phyloP scores from a whole-genome alignment of 2,113 vertebrate genomes.

The Siphamia tubifer region DNA sequence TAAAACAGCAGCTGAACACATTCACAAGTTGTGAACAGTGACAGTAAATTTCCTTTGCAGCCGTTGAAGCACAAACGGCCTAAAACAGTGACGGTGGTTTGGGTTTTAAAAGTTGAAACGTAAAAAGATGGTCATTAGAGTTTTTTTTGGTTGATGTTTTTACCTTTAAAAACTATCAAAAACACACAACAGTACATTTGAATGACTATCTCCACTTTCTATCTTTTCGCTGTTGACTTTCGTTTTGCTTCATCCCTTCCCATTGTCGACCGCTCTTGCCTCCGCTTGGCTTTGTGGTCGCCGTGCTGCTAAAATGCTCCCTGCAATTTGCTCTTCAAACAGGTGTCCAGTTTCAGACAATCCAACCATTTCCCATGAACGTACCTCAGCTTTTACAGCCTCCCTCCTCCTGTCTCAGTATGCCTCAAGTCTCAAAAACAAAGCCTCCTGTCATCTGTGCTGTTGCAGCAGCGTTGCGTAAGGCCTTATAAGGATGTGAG shows the following conservation, averaged over 20 bases:
- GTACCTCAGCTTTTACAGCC: not conserved
- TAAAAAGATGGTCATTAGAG: slow-evolving; percentile 39
- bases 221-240: too few relatives aligned
- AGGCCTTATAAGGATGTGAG: slow-evolving; percentile 56
- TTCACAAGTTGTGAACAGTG: slow-evolving; percentile 27
- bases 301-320: not conserved
- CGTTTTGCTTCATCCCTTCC: not conserved
- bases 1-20: slow-evolving; percentile 20
- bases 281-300: not conserved
- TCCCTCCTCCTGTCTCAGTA: not conserved
- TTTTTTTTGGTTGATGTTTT: slow-evolving; percentile 4
- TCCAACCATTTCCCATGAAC: slow-evolving; percentile 9
- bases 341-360: slow-evolving; percentile 43
- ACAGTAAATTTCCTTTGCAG: slow-evolving; percentile 28
- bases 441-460: slow-evolving; percentile 31
- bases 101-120: slow-evolving; percentile 32
- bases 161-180: not conserved
- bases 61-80: slow-evolving; percentile 10
- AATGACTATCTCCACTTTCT: not conserved
- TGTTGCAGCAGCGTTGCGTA: slow-evolving; percentile 38
- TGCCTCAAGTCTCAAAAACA: slow-evolving; percentile 32
- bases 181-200: not conserved
- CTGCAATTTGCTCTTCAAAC: slow-evolving; percentile 4
- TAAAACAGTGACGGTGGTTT: slow-evolving; percentile 16
- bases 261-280: not conserved